Percentiles rank a stretch among this genome's conserved stretches.
Conservation (phyloP, 1,140 invertebrate species). For the Drosophila athabasca region DNA sequence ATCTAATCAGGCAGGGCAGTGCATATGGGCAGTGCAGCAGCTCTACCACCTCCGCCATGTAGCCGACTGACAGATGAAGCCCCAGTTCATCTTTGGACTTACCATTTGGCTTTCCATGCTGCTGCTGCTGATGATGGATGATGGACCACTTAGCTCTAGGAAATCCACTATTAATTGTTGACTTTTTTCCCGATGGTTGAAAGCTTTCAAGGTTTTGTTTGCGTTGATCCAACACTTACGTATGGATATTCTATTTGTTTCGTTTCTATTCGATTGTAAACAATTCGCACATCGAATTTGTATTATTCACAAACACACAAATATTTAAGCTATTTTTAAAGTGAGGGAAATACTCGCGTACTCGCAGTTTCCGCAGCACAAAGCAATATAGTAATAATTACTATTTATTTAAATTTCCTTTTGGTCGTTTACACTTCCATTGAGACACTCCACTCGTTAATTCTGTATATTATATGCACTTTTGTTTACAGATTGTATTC, state of each 20-base stretch:
- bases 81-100: too few relatives aligned
- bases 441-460: conserved; percentile 22
- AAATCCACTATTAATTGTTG: too few relatives aligned
- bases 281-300: conserved; percentile 28
- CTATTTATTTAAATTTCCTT: conserved; percentile 47
- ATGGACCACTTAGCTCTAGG: too few relatives aligned
- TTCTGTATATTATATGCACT: conserved; percentile 17
- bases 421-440: conserved; percentile 29
- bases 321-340: conserved; percentile 3
- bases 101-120: too few relatives aligned
- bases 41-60: too few relatives aligned
- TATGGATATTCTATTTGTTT: conserved; percentile 14
- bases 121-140: too few relatives aligned
- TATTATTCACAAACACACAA: conserved; percentile 34
- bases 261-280: conserved; percentile 15
- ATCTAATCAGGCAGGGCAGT: conserved; percentile 23
- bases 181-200: too few relatives aligned
- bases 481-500: conserved; percentile 11
- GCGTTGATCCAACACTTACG: conserved; percentile 22
- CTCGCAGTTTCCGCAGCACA: conserved; percentile 8
- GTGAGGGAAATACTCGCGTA: background rate
- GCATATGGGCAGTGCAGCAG: too few relatives aligned
- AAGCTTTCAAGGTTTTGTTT: conserved; percentile 29
- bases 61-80: too few relatives aligned
- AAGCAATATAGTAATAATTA: conserved; percentile 2